Conservation (phyloP, 2,797 vertebrate species). For the Tarsius wallacei region DNA sequence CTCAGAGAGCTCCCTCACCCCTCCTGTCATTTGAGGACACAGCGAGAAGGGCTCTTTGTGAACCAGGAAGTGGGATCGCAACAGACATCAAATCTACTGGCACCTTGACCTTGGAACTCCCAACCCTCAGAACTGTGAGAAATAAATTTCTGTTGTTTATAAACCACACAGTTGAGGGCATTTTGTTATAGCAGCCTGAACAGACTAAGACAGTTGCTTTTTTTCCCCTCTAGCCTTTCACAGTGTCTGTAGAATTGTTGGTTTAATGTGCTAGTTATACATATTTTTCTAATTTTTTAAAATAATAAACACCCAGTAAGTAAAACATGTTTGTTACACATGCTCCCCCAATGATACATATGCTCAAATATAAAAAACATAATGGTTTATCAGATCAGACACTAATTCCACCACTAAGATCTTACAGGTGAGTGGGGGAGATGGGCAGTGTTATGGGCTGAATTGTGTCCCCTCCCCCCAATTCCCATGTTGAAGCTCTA, state of each 20-base stretch:
- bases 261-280: not conserved
- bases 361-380: not conserved
- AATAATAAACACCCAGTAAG: not conserved
- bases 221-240: not conserved
- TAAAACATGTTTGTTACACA: not conserved
- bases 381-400: not conserved
- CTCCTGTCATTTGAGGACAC: not conserved
- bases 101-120: not conserved
- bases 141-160: not conserved
- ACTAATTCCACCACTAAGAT: not conserved
- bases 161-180: not conserved
- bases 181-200: not conserved
- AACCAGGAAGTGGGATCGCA: not conserved
- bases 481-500: not conserved
- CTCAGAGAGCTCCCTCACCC: not conserved
- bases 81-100: not conserved
- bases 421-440: not conserved
- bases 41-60: not conserved
- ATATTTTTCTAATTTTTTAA: not conserved
- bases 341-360: too few species aligned
- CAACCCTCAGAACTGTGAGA: not conserved
- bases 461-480: not conserved
- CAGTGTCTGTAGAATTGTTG: not conserved
- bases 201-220: not conserved
- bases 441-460: not conserved